Evolutionary conservation across 2,113 vertebrate genomes (phyloP), one percentile per base, ranked within the genome.

Genomic region (Colossoma macropomum): DNA sequence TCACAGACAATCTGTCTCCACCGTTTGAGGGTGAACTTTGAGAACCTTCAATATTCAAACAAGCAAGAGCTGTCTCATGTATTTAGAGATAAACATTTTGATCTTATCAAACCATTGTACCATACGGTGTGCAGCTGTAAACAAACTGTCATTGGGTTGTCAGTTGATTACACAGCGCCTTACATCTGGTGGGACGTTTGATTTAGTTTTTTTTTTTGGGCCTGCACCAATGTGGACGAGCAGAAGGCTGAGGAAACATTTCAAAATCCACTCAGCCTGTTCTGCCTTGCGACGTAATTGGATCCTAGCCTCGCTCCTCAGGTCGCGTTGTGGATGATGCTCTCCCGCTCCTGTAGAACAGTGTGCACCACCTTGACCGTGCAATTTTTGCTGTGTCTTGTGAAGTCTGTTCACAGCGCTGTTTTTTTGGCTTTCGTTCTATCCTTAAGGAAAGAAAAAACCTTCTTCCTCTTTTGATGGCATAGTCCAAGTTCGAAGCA

Each of bases 1-100:
- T 71, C 78, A 45, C 30, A 79, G 32, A 70, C 45, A 52, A 17
- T 41, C 77, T 12, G 52, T 79, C n/a, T 80, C n/a, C 5, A 56
- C 21, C 4, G 54, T 80, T 71, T 80, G 54, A 80, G 56, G 15
- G 11, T 23, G 12, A 80, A 56, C 50, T 70, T 38, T 59, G 77
- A 59, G 9, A 41, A 81, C 69, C 79, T 63, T 77, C 70, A 48
- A 25, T 71, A 28, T 60, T 73, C 13, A 80, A n/a, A 80, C 34
- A 12, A 73, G 34, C 27, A 73, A 21, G 19, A 60, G 68, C 54
- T 72, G 32, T 80, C 56, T 50, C 27, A 6, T 45, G 32, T 72
- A 48, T 25, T 72, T 72, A 32, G 62, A 78, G 77, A 68, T 32
- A 63, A 62, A 73, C 15, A 38, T 19, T 63, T 41, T 45, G 68